A percentile compares a stretch with the other conserved stretches of the same genome.
Conservation (phyloP, 2,888 invertebrate genomes). For the Bedellia somnulentella region DNA sequence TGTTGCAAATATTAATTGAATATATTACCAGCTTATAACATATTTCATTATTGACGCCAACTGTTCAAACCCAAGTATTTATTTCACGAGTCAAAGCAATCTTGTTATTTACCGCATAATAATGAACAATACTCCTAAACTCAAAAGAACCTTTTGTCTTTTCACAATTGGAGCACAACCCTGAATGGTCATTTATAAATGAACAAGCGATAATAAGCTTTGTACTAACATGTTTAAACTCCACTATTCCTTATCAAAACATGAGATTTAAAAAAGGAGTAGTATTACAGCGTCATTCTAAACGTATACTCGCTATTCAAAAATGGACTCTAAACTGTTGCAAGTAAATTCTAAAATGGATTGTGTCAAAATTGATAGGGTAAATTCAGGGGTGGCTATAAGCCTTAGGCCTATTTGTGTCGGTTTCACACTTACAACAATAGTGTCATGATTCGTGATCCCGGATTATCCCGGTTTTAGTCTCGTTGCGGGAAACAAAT, state of each 20-base stretch:
- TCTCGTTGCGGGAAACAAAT: constrained; percentile 57
- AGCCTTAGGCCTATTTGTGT: constrained; percentile 55
- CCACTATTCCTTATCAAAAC: constrained; percentile 3
- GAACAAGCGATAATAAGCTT: constrained; percentile 13
- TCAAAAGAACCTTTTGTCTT: constrained; percentile 26
- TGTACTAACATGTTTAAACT: neutral
- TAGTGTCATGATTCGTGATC: constrained; percentile 62
- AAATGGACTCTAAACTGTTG: constrained; percentile 3
- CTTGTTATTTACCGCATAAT: constrained; percentile 32
- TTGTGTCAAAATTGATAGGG: constrained; percentile 3
- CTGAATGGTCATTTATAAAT: too few relatives aligned
- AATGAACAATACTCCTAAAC: constrained; percentile 39
- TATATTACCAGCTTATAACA: too few relatives aligned
- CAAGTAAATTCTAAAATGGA: constrained; percentile 11
- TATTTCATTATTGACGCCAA: too few relatives aligned
- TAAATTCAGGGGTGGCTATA: constrained; percentile 21
- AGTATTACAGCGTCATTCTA: constrained; percentile 19
- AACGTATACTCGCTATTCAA: constrained; percentile 8
- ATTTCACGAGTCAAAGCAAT: too few relatives aligned
- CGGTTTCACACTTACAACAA: constrained; percentile 63
- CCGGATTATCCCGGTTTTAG: constrained; percentile 50
- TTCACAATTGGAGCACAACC: too few relatives aligned
- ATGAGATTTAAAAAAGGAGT: constrained; percentile 18
- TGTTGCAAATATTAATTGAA: too few relatives aligned
- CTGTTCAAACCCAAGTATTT: too few relatives aligned